phyloP scores from a whole-genome alignment of 1,140 invertebrate genomes.

The Scaptomyza graminum region DNA sequence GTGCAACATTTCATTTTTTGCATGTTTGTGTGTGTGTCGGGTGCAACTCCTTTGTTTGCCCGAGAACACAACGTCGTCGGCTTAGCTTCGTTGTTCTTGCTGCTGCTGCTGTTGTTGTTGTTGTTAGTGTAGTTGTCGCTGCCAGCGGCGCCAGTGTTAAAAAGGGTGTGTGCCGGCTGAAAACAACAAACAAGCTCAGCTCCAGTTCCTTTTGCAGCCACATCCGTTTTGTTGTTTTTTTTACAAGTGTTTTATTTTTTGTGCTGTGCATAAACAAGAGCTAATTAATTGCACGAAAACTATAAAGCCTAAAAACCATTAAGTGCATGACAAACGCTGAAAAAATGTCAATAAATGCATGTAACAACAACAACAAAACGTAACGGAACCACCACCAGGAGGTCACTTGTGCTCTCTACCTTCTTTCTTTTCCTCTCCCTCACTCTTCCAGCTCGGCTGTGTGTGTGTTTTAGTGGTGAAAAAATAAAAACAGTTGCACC shows the following conservation, averaged over 20 bases:
- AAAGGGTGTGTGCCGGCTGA: constrained; percentile 69
- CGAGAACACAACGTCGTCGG: constrained; percentile 69
- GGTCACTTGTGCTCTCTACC: constrained; percentile 22
- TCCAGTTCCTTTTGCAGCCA: constrained; percentile 36
- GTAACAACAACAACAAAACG: constrained; percentile 45
- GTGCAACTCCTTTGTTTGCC: constrained; percentile 76
- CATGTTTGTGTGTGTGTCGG: constrained; percentile 45
- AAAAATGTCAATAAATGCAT: constrained; percentile 77
- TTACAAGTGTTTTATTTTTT: constrained; percentile 9
- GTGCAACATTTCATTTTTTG: constrained; percentile 41
- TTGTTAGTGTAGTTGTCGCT: constrained; percentile 42
- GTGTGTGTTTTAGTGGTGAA: constrained; percentile 33
- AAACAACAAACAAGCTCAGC: constrained; percentile 32
- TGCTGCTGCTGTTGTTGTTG: constrained; percentile 27
- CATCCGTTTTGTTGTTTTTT: constrained; percentile 46
- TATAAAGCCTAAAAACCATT: constrained; percentile 44
- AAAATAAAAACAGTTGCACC: constrained; percentile 51
- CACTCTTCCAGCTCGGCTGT: neutral
- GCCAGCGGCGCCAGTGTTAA: constrained; percentile 55
- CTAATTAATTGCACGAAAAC: constrained; percentile 70
- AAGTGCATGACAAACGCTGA: constrained; percentile 45
- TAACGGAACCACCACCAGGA: constrained; percentile 73
- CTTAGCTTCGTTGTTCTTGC: constrained; percentile 56
- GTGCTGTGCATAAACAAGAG: constrained; percentile 30
- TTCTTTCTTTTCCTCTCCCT: constrained; percentile 14